Evolutionary conservation across 2,888 invertebrate genomes (phyloP), one percentile per base, ranked within the genome.

Genomic region (Drosophila formosana): DNA sequence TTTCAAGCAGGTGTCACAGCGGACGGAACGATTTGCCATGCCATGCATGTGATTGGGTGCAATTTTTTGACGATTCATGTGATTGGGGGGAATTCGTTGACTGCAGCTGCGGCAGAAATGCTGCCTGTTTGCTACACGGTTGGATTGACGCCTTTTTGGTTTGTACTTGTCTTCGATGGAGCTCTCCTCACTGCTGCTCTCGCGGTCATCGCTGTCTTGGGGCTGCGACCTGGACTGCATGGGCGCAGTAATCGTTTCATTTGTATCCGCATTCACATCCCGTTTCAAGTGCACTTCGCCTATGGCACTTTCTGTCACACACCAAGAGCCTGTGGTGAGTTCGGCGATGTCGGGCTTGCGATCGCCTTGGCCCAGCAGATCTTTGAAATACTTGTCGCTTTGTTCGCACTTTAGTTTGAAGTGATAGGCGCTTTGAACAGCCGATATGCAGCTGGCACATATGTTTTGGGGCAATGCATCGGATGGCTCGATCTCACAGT

Each of bases 381-480:
- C 39, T 6, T 41, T 13, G 5, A 41, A 41, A 13, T 60, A 64
- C 0, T 45, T 58, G 18, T 49, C 18, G 50, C 45, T 68, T 37
- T 45, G 18, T 23, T 68, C 68, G 26, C 68, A 66, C 9, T n/a
- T 37, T 2, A 43, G 67, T n/a, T 68, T 68, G 6, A 68, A 68
- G 4, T 32, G 53, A 60, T 55, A 68, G 6, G 67, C 53, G 45
- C 23, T 43, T 32, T 60, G 53, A 5, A 67, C 67, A 49, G 50
- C 49, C 9, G 50, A 45, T 37, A 26, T 45, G 43, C 68, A 68
- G 23, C 43, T 41, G 5, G 9, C 18, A 41, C 39, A 41, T 18
- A 41, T 41, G 18, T 41, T 41, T 41, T 41, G 18, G 39, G 39
- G 39, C 7, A 41, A 41, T 18, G 18, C 18, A 41, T 41, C 39